Base-by-base conservation (phyloP, 1,140 invertebrate species). In the Chelonus insularis region DNA sequence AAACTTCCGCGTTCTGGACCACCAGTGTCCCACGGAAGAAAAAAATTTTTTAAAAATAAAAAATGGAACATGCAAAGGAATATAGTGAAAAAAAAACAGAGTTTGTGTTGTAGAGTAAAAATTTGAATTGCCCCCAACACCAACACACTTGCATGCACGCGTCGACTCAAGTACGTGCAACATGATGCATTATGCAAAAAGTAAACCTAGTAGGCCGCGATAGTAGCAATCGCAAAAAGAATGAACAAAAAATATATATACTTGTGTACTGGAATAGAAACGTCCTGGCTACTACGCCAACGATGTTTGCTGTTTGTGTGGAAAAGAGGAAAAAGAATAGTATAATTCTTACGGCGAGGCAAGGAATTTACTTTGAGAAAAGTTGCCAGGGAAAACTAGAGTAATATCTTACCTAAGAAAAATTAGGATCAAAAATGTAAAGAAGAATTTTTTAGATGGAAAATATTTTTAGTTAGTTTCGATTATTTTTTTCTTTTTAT, bases 51-150 rank as follows among this genome's bases (percentile, higher is more conserved):
- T 23, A 29, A 45, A 45, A 57, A 14, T 18, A 57, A 57, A 57
- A 43, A 57, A 37, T 12, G 12, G 11, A 37, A 9, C 12, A 11
- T 37, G 36, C 14, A 32, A 12, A 55, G 41, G 11, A 23, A 21
- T 23, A 14, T 36, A 37, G 36, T 20, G n/a, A 41, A 39, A 18
- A 11, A 50, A 14, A 25, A 50, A 50, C n/a, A 11, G 36, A 23
- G 39, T 4, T 7, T 3, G 7, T 3, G 25, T 29, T 4, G 25
- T 29, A 7, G 25, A 29, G 25, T 23, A 51, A 32, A 66, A 71
- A 72, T 73, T 72, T 70, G 69, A 71, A 74, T 74, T 69, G 68
- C 68, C 37, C 55, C 60, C 21, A 59, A 59, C 57, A 37, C 56
- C 50, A n/a, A 14, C 47, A 37, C 41, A 57, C 41, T 57, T 20